These are phyloP conservation scores for Spodoptera litura DNA, from an alignment of 1,140 invertebrate species.

Conservation along the genomic window DNA sequence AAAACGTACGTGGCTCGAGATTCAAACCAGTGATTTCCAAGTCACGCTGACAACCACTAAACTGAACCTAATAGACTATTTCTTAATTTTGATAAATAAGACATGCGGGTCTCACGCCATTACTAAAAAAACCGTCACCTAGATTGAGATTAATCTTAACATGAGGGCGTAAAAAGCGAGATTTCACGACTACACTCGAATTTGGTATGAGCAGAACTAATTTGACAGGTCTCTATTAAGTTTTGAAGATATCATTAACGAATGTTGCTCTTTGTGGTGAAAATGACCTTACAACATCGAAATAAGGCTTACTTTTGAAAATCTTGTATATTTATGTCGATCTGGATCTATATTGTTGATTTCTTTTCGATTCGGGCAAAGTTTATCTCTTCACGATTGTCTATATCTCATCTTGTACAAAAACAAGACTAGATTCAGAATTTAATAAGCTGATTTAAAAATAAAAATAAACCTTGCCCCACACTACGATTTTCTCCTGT, in stretches of 20 bases:
- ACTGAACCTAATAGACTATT: not conserved
- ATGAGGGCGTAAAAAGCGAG: constrained; percentile 32
- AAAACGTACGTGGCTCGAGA: not conserved
- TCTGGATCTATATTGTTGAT: not conserved
- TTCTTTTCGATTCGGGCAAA: too few relatives aligned
- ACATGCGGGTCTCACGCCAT: constrained; percentile 28
- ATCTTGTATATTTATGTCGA: not conserved
- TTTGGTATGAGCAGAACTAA: constrained; percentile 38
- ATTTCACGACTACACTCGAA: constrained; percentile 21
- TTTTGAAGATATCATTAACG: not conserved
- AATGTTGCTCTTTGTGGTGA: constrained; percentile 4
- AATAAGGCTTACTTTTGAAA: constrained; percentile 6
- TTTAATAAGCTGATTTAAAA: too few relatives aligned
- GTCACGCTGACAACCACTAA: too few relatives aligned
- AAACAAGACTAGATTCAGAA: too few relatives aligned
- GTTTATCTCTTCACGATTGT: too few relatives aligned
- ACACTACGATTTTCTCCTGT: too few relatives aligned
- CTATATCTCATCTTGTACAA: too few relatives aligned
- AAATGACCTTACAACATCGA: not conserved
- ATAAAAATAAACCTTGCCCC: too few relatives aligned
- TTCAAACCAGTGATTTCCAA: too few relatives aligned
- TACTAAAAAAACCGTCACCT: constrained; percentile 27
- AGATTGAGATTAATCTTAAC: constrained; percentile 42
- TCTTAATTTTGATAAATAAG: not conserved
- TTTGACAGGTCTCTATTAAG: constrained; percentile 23